These are phyloP conservation scores for Paragorgia papillata DNA, from an alignment of 92 coral and sea anemone genomes.

Conservation along the genomic window DNA sequence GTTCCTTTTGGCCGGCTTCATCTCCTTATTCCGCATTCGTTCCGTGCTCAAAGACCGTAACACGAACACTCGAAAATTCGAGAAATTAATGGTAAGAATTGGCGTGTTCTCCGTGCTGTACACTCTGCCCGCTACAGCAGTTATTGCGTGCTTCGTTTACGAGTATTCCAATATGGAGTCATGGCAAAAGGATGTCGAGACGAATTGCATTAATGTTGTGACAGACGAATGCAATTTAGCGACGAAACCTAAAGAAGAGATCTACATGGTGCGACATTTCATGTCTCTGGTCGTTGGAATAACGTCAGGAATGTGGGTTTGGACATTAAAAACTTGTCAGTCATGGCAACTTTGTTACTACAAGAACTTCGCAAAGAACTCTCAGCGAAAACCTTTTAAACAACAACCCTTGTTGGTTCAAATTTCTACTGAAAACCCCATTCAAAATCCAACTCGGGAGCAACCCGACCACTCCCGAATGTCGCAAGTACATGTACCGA, in stretches of 20 bases:
- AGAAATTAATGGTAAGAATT: slow-evolving; percentile 91
- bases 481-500: slow-evolving; percentile 19
- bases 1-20: slow-evolving; percentile 89
- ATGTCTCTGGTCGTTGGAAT: slow-evolving; percentile 93
- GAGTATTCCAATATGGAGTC: slow-evolving; percentile 84
- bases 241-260: slow-evolving; percentile 79
- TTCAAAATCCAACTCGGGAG: background rate
- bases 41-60: slow-evolving; percentile 89
- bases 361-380: slow-evolving; percentile 58
- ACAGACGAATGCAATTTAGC: slow-evolving; percentile 63
- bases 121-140: slow-evolving; percentile 89
- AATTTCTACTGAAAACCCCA: slow-evolving; percentile 9
- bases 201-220: slow-evolving; percentile 63
- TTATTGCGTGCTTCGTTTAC: slow-evolving; percentile 87
- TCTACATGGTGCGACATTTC: slow-evolving; percentile 86
- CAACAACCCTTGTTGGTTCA: slow-evolving; percentile 37
- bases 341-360: slow-evolving; percentile 83
- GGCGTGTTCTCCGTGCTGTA: slow-evolving; percentile 96
- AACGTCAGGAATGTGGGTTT: slow-evolving; percentile 96
- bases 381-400: slow-evolving; percentile 36
- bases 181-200: slow-evolving; percentile 63
- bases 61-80: slow-evolving; percentile 92
- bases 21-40: slow-evolving; percentile 92
- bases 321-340: slow-evolving; percentile 91
- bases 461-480: slow-evolving; percentile 12